A percentile compares a stretch with the other conserved stretches of the same genome.
Evolutionary conservation across 2,888 invertebrate genomes (phyloP).

Genomic region (Dinocampus coccinellae): DNA sequence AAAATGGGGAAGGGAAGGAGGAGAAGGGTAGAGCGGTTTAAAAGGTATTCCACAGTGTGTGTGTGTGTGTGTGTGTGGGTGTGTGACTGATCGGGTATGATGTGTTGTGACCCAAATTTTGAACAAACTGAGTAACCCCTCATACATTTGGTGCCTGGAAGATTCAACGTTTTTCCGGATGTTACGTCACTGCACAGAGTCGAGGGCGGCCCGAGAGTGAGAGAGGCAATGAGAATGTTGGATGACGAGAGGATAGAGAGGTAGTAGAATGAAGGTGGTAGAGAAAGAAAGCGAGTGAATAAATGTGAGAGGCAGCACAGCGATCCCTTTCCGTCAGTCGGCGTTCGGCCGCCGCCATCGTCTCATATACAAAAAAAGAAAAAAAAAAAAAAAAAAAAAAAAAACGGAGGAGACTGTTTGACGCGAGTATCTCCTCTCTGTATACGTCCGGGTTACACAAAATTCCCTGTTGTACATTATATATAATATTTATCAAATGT

Average conservation of each 20-base stretch:
- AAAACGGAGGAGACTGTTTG: constrained; percentile 8
- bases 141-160: constrained; percentile 47
- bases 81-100: constrained; percentile 16
- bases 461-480: background rate
- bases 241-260: too few species aligned
- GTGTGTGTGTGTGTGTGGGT: too few species aligned
- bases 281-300: constrained; percentile 17
- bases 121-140: constrained; percentile 4
- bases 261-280: too few species aligned
- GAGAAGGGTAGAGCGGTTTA: too few species aligned
- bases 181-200: constrained; percentile 64
- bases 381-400: too few species aligned
- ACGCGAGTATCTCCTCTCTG: background rate
- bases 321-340: constrained; percentile 61
- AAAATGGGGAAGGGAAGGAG: too few species aligned
- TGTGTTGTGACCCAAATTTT: constrained; percentile 20
- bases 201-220: constrained; percentile 49
- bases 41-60: constrained; percentile 12
- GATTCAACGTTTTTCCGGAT: constrained; percentile 60
- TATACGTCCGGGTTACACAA: constrained; percentile 4
- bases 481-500: background rate
- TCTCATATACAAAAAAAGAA: constrained; percentile 59
- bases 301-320: constrained; percentile 20
- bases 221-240: constrained; percentile 35
- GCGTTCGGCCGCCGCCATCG: constrained; percentile 68